A percentile compares a stretch with the other conserved stretches of the same genome.
Conservation (phyloP, 2,888 invertebrate genomes). For the Tetanocera ferruginea region DNA sequence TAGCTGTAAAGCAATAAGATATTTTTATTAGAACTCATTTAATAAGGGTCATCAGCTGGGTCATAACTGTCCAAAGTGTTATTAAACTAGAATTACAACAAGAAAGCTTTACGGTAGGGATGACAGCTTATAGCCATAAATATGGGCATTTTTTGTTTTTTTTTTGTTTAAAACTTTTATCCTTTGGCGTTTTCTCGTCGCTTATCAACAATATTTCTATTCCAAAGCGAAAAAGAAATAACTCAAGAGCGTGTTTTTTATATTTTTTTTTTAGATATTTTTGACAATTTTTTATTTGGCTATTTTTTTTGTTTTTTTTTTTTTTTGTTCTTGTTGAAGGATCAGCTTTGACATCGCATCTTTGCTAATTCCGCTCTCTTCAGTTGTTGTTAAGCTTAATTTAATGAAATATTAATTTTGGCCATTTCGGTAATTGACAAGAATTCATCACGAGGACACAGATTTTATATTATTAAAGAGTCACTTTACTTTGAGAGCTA, state of each 20-base stretch:
- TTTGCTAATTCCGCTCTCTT: background rate
- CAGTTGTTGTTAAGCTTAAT: background rate
- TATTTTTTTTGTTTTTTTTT: background rate
- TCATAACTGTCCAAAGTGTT: background rate
- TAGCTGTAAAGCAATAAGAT: background rate
- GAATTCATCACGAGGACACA: background rate
- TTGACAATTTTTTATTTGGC: too few species aligned
- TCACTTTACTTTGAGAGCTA: background rate
- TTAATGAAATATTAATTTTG: slow-evolving; percentile 29
- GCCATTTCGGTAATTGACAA: slow-evolving; percentile 24
- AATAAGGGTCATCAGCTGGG: slow-evolving; percentile 3
- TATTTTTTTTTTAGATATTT: background rate
- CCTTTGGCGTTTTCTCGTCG: background rate
- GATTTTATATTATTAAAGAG: background rate
- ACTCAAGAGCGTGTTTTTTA: background rate
- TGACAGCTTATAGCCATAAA: background rate
- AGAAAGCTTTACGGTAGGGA: background rate
- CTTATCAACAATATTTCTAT: background rate
- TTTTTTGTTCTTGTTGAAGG: background rate
- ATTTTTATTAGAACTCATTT: background rate
- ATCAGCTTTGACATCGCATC: background rate
- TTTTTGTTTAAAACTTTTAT: background rate
- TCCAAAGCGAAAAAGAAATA: background rate
- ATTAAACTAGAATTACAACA: background rate
- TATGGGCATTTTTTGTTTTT: background rate